Evolutionary conservation across 2,797 vertebrate genomes (phyloP), one percentile per base, ranked within the genome.

Genomic region (Characodon lateralis): DNA sequence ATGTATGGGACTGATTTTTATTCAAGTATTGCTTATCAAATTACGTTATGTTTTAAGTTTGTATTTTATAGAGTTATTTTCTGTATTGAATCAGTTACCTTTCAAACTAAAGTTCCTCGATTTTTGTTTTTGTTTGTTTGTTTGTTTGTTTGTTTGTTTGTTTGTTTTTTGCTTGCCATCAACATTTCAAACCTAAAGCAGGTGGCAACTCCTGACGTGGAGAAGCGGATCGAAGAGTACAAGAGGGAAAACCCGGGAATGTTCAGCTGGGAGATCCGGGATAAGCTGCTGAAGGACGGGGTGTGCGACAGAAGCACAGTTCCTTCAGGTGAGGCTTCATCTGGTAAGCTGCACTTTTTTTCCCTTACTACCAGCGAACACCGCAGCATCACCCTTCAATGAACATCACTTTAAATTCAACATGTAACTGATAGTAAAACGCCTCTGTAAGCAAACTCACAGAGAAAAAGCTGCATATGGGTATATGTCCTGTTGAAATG

Each of bases 181-280:
- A 69, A 68, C 77, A 74, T 70, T 94, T 94, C 86, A 79, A 91
- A 93, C 87, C 91, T 96, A 96, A 96, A 99, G 98, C 98, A 99
- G 97, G 98, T 99, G 82, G 97, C 98, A 80, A 99, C 98, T 91
- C 97, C 98, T 13, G 98, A 99, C 83, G 98, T 99, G 91, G 98
- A 99, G 93, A 99, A 98, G 89, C 96, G 98, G 89, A 99, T 99
- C 65, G 98, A 99, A 91, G 98, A 99, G 76, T 99, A 99, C 95
- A 99, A 99, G 92, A 91, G 98, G 43, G 98, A 99, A 63, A 99
- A 99, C 87, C 96, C 98, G 0, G 98, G 97, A 3, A 99, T 99
- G 98, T 99, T 99, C 94, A 99, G 98, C 92, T 99, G 98, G 98
- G 98, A 99, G 93, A 99, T 99, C 95, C 96, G 98, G 73, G 98